Conservation (phyloP, 2,888 invertebrate species). For the Luperina nickerlii region DNA sequence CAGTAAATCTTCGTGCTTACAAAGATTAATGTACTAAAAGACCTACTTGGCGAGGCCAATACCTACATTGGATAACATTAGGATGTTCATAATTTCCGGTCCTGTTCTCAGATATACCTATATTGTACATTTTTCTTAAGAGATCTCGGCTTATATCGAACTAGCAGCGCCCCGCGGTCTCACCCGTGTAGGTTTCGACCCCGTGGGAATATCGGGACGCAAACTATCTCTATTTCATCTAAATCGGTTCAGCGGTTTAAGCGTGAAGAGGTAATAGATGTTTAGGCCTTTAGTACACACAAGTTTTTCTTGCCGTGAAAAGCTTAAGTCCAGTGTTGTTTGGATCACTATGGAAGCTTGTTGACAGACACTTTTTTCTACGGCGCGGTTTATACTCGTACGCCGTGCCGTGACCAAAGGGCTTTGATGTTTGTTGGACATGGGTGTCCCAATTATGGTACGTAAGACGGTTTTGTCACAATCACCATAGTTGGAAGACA, state of each 20-base stretch:
- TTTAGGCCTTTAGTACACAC: not conserved
- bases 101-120: slow-evolving; percentile 11
- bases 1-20: slow-evolving; percentile 41
- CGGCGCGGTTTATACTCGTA: no score
- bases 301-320: not conserved
- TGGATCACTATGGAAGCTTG: no score
- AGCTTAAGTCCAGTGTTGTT: not conserved
- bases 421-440: not conserved
- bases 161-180: no score
- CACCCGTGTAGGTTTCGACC: no score
- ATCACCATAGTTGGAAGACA: not conserved
- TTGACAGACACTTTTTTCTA: no score
- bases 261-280: no score
- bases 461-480: not conserved
- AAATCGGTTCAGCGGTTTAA: no score
- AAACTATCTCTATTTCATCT: no score
- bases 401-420: no score
- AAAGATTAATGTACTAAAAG: slow-evolving; percentile 40
- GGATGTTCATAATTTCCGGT: slow-evolving; percentile 55
- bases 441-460: not conserved
- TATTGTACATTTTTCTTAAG: slow-evolving; percentile 26
- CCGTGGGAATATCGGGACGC: no score
- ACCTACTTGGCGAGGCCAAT: slow-evolving; percentile 51
- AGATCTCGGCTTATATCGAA: not conserved
- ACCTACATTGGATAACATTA: slow-evolving; percentile 33